phyloP scores from a whole-genome alignment of 92 coral and sea anemone species.

The Montipora capitata region DNA sequence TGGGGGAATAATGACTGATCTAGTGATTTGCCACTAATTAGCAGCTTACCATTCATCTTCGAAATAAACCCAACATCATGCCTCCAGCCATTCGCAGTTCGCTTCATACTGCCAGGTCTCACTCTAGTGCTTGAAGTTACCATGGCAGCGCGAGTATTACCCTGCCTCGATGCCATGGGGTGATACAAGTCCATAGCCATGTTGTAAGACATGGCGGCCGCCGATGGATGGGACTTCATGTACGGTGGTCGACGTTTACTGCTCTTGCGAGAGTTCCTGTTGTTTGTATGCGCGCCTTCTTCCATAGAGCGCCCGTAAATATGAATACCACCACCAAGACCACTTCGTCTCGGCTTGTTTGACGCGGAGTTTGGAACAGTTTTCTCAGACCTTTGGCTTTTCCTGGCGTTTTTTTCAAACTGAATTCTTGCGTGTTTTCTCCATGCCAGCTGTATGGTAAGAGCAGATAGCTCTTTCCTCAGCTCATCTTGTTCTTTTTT shows the following conservation, averaged over 20 bases:
- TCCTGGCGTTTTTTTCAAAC: slow-evolving; percentile 26
- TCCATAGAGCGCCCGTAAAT: slow-evolving; percentile 30
- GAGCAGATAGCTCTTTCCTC: slow-evolving; percentile 80
- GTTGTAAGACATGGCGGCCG: slow-evolving; percentile 83
- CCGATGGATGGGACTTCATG: slow-evolving; percentile 50
- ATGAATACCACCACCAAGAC: slow-evolving; percentile 8
- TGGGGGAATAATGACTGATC: no score
- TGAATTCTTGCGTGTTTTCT: slow-evolving; percentile 65
- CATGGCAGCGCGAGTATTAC: slow-evolving; percentile 76
- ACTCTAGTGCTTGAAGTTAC: slow-evolving; percentile 76
- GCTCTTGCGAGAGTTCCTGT: slow-evolving; percentile 11
- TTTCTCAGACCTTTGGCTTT: slow-evolving; percentile 36
- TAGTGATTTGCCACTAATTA: no score
- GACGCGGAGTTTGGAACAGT: slow-evolving; percentile 6
- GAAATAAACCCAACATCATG: slow-evolving; percentile 30
- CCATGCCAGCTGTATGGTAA: slow-evolving; percentile 87
- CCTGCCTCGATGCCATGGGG: slow-evolving; percentile 90
- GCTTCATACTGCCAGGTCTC: slow-evolving; percentile 83
- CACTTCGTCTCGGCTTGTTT: slow-evolving; percentile 7
- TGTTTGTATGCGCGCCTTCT: slow-evolving; percentile 2
- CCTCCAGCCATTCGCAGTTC: slow-evolving; percentile 67
- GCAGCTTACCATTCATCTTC: slow-evolving; percentile 33
- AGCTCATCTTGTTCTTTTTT: slow-evolving; percentile 83
- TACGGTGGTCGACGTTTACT: slow-evolving; percentile 17
- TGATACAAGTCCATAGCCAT: slow-evolving; percentile 89